Percentiles rank a stretch among this genome's conserved stretches.
These are phyloP conservation scores for Cyanocitta stelleri DNA, from an alignment of 2,113 vertebrate species.

Conservation along the genomic window DNA sequence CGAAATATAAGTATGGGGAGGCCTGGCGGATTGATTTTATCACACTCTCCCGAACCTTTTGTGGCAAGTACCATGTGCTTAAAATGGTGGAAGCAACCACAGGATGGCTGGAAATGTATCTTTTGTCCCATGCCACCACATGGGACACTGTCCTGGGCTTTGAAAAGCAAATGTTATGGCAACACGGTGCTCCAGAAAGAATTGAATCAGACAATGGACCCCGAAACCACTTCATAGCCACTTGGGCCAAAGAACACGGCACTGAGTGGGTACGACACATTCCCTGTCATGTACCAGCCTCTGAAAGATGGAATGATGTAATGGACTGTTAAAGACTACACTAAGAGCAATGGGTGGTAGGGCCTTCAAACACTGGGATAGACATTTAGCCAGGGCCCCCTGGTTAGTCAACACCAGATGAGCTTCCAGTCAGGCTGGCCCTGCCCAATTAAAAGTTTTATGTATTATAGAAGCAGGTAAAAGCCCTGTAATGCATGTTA, in stretches of 20 bases:
- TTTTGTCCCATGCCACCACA: background rate
- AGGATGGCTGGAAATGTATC: background rate
- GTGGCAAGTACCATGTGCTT: background rate
- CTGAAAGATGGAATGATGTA: fast-evolving
- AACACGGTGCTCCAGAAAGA: background rate
- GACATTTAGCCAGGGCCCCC: background rate
- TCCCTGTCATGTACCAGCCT: fast-evolving
- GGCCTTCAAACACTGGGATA: background rate
- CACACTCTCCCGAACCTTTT: background rate
- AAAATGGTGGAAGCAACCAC: background rate
- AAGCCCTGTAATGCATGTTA: fast-evolving
- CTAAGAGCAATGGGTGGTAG: too few species aligned
- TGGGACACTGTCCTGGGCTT: background rate
- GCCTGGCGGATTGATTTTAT: background rate
- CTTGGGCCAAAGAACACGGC: background rate
- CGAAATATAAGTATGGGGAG: background rate
- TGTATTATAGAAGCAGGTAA: background rate
- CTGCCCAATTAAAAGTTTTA: background rate
- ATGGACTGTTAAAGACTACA: background rate
- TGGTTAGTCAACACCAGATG: background rate
- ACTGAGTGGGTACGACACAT: background rate
- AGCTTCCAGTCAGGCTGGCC: background rate
- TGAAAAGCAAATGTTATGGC: background rate
- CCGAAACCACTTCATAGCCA: background rate
- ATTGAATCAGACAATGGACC: background rate